Base-by-base conservation (phyloP, 2,888 invertebrate genomes). In the Neelides folsomi region DNA sequence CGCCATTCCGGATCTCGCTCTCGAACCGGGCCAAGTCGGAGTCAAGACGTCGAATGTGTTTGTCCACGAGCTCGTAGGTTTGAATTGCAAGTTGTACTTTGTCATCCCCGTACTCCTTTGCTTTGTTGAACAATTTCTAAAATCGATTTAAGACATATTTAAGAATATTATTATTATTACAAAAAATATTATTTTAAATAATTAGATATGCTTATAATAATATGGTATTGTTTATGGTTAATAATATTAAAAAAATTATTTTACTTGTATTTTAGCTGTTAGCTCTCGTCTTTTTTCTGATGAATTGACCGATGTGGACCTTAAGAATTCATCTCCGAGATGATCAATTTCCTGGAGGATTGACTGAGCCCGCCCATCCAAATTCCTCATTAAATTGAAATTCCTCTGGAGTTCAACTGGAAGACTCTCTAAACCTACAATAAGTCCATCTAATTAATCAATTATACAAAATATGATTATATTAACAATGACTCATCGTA, bases 41-140 rank as follows among this genome's bases (percentile, higher is more conserved):
- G 72, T 97, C 97, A 66, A 97, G 75, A 65, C 92, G 80, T 66
- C 95, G 77, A 62, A 97, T 97, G 70, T 97, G 95, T 71, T 95
- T 95, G 71, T 98, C 95, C 12, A 63, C 62, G 71, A 95, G 75
- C 74, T 98, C 97, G 68, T 98, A 98, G 0, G 95, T 95, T 74
- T 95, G 93, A 72, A 94, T 92, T 1, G 97, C 94, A 55, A 97
- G 75, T 69, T 93, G 90, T 35, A 97, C 94, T 75, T 97, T 97
- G 67, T 95, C 94, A 69, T 95, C 95, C 2, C 92, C 92, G 69
- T 88, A 92, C 69, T 93, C 93, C 67, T 89, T 89, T 12, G 93
- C 92, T 72, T 92, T 93, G 65, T 86, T 86, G 68, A 93, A 95
- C 52, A 88, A 73, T 55, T 82, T 83, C 70, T 89, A 84, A 10